A percentile compares a stretch with the other conserved stretches of the same genome.
phyloP scores from a whole-genome alignment of 2,888 invertebrate genomes.

The Cenopis cana region DNA sequence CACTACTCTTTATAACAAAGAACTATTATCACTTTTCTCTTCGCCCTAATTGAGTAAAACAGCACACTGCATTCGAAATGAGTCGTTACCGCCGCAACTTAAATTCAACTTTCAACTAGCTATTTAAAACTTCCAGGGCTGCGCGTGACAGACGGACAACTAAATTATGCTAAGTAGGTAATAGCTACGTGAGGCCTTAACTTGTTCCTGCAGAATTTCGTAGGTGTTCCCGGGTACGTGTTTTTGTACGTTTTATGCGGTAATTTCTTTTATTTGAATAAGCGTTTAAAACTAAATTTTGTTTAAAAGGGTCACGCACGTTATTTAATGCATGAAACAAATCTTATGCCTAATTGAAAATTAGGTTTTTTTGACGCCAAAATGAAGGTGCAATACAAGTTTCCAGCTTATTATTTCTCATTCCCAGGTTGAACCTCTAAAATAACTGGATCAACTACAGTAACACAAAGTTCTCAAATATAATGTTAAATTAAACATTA shows the following conservation, averaged over 20 bases:
- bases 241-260: background rate
- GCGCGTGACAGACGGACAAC: slow-evolving; percentile 38
- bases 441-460: too few relatives aligned
- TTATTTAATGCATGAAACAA: too few relatives aligned
- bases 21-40: slow-evolving; percentile 9
- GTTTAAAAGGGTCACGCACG: too few relatives aligned
- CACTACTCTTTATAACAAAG: background rate
- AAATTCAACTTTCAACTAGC: slow-evolving; percentile 35
- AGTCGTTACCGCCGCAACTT: slow-evolving; percentile 33
- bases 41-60: slow-evolving; percentile 33
- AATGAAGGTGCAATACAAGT: too few relatives aligned
- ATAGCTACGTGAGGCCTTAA: slow-evolving; percentile 34
- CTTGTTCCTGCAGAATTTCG: slow-evolving; percentile 13
- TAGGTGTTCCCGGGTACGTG: background rate
- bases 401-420: too few relatives aligned
- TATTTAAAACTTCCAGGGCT: slow-evolving; percentile 38
- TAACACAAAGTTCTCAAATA: too few relatives aligned
- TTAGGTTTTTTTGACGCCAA: too few relatives aligned
- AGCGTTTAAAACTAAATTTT: background rate
- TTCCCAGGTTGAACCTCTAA: too few relatives aligned
- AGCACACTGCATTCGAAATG: slow-evolving; percentile 36
- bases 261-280: background rate
- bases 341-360: too few relatives aligned
- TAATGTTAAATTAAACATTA: too few relatives aligned
- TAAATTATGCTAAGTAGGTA: slow-evolving; percentile 43